These are phyloP conservation scores for Marasmarcha lunaedactyla DNA, from an alignment of 2,888 invertebrate genomes.

Conservation along the genomic window DNA sequence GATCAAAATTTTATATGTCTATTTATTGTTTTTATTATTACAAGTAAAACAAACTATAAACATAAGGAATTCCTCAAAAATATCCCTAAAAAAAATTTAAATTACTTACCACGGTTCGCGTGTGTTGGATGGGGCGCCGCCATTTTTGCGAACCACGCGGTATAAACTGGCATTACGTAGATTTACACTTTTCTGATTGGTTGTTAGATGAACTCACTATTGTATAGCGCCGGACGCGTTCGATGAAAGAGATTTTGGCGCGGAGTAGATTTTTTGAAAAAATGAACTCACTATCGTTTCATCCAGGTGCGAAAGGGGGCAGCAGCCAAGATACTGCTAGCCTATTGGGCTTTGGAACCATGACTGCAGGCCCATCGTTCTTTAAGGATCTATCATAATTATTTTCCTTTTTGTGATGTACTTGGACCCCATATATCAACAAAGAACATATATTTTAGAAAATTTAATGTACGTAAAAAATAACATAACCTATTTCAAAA, in stretches of 20 bases:
- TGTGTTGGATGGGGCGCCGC: background rate
- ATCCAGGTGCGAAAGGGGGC: constrained; percentile 2
- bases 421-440: too few relatives aligned
- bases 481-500: too few relatives aligned
- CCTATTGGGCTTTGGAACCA: too few relatives aligned
- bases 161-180: background rate
- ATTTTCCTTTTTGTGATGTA: too few relatives aligned
- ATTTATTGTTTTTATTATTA: background rate
- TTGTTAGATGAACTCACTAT: constrained; percentile 2
- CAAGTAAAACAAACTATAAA: background rate
- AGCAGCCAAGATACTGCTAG: too few relatives aligned
- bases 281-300: constrained; percentile 1
- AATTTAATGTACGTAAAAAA: too few relatives aligned
- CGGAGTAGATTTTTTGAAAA: background rate
- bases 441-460: too few relatives aligned
- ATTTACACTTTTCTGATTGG: constrained; percentile 1
- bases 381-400: too few relatives aligned
- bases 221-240: background rate
- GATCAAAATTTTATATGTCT: background rate
- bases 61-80: background rate
- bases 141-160: constrained; percentile 2
- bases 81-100: background rate
- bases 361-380: too few relatives aligned
- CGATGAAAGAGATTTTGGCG: constrained; percentile 1
- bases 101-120: background rate